A percentile compares a stretch with the other conserved stretches of the same genome.
phyloP scores from a whole-genome alignment of 2,888 invertebrate species.

The Nematopogon swammerdamellus region DNA sequence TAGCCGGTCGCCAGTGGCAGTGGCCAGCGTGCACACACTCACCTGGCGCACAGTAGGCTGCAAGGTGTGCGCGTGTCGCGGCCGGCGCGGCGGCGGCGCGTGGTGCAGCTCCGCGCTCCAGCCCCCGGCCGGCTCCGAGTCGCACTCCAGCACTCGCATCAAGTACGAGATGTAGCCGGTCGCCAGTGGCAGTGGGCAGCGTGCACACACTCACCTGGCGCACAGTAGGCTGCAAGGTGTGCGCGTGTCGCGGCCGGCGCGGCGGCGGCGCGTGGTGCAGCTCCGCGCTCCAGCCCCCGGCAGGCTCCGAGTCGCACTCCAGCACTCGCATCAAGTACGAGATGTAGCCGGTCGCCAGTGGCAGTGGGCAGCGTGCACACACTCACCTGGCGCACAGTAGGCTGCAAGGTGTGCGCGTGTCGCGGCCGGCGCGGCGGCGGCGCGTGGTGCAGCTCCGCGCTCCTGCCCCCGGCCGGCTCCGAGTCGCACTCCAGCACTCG shows the following conservation, averaged over 20 bases:
- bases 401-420: constrained; percentile 13
- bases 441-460: constrained; percentile 68
- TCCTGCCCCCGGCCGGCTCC: constrained; percentile 78
- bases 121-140: constrained; percentile 77
- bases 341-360: constrained; percentile 90
- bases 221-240: constrained; percentile 8
- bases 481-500: constrained; percentile 86
- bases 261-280: constrained; percentile 58
- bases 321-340: constrained; percentile 87
- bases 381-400: no score
- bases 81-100: constrained; percentile 43
- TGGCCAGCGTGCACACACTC: constrained; percentile 34
- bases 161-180: constrained; percentile 92
- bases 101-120: constrained; percentile 81
- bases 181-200: constrained; percentile 71
- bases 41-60: no score
- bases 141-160: constrained; percentile 83
- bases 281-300: constrained; percentile 85
- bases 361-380: constrained; percentile 56
- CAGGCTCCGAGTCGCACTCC: constrained; percentile 80
- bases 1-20: constrained; percentile 89
- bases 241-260: constrained; percentile 26
- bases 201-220: no score
- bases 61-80: constrained; percentile 19
- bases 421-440: neutral